These are phyloP conservation scores for Aurelia aurita DNA, from an alignment of 30 jellyfish, hydroid and myxozoan genomes.

Conservation along the genomic window DNA sequence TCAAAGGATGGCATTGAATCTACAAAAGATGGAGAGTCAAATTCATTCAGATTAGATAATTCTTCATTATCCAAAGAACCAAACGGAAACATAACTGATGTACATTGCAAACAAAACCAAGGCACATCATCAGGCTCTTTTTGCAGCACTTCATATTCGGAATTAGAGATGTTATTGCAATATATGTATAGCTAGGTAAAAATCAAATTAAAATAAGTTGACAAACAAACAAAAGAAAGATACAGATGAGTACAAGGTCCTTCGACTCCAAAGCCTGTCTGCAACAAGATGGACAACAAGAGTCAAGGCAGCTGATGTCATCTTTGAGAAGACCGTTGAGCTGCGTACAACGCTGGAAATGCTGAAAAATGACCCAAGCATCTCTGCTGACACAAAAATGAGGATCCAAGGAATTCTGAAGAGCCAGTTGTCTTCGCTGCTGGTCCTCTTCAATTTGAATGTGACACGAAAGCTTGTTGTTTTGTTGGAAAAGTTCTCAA, in stretches of 20 bases:
- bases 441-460: conserved; percentile 52
- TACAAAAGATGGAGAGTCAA: too few species aligned
- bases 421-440: conserved; percentile 60
- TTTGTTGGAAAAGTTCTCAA: conserved; percentile 52
- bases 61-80: too few species aligned
- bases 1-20: too few species aligned
- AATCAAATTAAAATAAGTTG: too few species aligned
- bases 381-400: conserved; percentile 34
- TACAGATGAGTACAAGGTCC: conserved; percentile 21
- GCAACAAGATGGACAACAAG: conserved; percentile 68
- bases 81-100: too few species aligned
- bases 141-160: too few species aligned
- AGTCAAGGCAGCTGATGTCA: conserved; percentile 62
- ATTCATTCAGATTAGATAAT: too few species aligned
- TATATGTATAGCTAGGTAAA: too few species aligned
- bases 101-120: too few species aligned
- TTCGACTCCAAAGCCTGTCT: conserved; percentile 50
- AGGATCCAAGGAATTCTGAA: conserved; percentile 48
- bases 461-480: conserved; percentile 38
- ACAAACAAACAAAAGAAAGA: too few species aligned
- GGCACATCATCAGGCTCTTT: too few species aligned
- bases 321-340: conserved; percentile 38
- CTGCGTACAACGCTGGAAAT: conserved; percentile 27
- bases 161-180: too few species aligned
- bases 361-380: conserved; percentile 33